Evolutionary conservation across 2,113 vertebrate species (phyloP).

Genomic region (rabbit (Oryctolagus cuniculus)): mOryCun1.1 NC_091445.1:50129501-50130000

Average conservation of each 20-base stretch:
- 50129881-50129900: background rate
- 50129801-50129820: conserved; percentile 67
- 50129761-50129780: conserved; percentile 18
- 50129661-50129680: conserved; percentile 38
- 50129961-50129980: conserved; percentile 73
- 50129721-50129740: conserved; percentile 53
- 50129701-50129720: conserved; percentile 58
- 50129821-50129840: conserved; percentile 73
- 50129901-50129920: conserved; percentile 34
- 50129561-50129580: background rate
- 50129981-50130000: conserved; percentile 75
- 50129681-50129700: background rate
- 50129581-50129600: background rate
- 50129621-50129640: too few relatives aligned
- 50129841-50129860: conserved; percentile 80
- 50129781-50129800: background rate
- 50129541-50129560: background rate
- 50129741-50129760: conserved; percentile 42
- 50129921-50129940: conserved; percentile 72
- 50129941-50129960: background rate
- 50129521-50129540: conserved; percentile 9
- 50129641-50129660: too few relatives aligned
- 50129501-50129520: background rate
- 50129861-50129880: conserved; percentile 77
- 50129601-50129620: too few relatives aligned